Percentiles rank a stretch among this genome's conserved stretches.
These are phyloP conservation scores for Catagonus wagneri DNA, from an alignment of 2,113 vertebrate species.

Conservation along the genomic window DNA sequence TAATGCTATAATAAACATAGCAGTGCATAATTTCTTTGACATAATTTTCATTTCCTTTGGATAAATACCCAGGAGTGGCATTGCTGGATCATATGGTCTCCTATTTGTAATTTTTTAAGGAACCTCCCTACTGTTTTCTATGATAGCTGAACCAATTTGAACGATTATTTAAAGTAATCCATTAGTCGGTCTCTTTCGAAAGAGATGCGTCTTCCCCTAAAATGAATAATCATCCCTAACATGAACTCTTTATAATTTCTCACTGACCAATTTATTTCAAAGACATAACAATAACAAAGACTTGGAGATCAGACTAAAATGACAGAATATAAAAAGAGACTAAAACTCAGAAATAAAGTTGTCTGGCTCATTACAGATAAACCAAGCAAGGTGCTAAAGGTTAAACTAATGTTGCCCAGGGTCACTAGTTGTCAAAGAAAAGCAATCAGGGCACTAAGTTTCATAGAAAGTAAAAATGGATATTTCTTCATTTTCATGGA, in stretches of 20 bases:
- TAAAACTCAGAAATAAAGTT: constrained; percentile 21
- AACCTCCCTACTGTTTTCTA: neutral
- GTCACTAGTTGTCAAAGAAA: neutral
- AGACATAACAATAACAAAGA: constrained; percentile 11
- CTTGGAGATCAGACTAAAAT: neutral
- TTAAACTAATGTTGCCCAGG: neutral
- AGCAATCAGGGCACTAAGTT: neutral
- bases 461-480: neutral
- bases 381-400: constrained; percentile 14
- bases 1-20: neutral
- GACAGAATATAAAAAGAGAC: neutral
- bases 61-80: neutral
- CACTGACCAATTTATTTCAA: constrained; percentile 29
- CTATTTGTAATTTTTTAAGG: neutral
- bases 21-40: neutral
- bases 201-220: neutral
- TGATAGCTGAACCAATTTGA: neutral
- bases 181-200: neutral
- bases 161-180: neutral
- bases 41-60: neutral
- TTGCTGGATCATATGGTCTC: neutral
- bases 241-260: constrained; percentile 11
- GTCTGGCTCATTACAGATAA: neutral
- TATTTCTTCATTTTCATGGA: constrained; percentile 24
- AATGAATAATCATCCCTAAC: neutral